Conservation (phyloP, 2,113 vertebrate genomes). For the Cnemophilus loriae region DNA sequence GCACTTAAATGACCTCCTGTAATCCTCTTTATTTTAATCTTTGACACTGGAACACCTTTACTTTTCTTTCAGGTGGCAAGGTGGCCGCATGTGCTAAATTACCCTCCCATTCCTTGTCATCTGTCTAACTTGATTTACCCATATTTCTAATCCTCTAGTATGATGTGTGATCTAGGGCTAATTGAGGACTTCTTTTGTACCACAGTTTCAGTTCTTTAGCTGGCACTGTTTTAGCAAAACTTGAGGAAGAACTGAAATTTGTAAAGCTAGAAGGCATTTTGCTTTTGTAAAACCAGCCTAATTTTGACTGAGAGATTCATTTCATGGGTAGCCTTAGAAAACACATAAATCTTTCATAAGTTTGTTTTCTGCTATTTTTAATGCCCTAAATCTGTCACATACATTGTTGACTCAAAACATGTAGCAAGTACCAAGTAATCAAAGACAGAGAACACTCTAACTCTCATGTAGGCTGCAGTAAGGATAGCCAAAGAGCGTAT, state of each 20-base stretch:
- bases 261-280: neutral
- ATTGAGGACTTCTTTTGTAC: neutral
- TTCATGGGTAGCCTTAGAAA: constrained; percentile 7
- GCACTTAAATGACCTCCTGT: neutral
- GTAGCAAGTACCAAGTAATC: neutral
- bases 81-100: neutral
- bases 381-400: constrained; percentile 30
- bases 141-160: neutral
- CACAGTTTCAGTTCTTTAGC: neutral
- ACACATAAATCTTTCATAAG: constrained; percentile 43
- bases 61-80: neutral
- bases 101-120: neutral
- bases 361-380: constrained; percentile 53
- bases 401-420: neutral
- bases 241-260: neutral
- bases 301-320: neutral
- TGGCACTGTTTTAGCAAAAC: neutral
- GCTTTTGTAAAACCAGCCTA: neutral
- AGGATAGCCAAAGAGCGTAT: neutral
- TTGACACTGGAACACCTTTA: neutral
- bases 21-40: neutral
- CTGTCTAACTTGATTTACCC: neutral
- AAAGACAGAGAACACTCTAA: neutral
- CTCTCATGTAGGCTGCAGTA: neutral
- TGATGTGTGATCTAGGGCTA: neutral